Conservation (phyloP, 2,888 invertebrate species). For the Pterostichus niger region DNA sequence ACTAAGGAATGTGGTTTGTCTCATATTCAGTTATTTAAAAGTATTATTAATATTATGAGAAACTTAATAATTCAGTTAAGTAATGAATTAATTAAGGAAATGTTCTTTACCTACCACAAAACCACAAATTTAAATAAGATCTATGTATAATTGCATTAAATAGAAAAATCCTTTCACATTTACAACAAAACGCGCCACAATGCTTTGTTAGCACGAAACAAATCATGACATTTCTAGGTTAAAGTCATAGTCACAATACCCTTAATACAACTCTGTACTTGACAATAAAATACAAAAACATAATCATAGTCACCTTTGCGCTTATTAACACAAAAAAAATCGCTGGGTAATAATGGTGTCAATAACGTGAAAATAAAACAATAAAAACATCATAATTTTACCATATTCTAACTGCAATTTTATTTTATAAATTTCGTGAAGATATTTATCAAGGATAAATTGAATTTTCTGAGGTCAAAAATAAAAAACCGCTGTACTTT, state of each 20-base stretch:
- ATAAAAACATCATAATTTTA: slow-evolving; percentile 19
- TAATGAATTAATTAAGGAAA: slow-evolving; percentile 7
- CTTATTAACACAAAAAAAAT: slow-evolving; percentile 38
- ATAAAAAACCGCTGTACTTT: not conserved
- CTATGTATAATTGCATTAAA: not conserved
- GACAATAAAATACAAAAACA: slow-evolving; percentile 5
- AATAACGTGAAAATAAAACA: slow-evolving; percentile 51
- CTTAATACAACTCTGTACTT: slow-evolving; percentile 2
- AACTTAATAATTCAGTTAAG: not conserved
- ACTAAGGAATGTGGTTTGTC: too few species aligned
- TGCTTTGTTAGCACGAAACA: not conserved
- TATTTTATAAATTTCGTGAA: slow-evolving; percentile 33
- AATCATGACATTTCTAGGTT: slow-evolving; percentile 21
- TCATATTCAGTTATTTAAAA: too few species aligned
- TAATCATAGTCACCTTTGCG: slow-evolving; percentile 43
- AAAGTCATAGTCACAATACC: slow-evolving; percentile 1
- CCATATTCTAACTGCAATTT: slow-evolving; percentile 18
- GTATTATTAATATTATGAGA: not conserved
- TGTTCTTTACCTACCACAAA: slow-evolving; percentile 15
- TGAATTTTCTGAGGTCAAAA: not conserved
- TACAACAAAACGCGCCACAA: not conserved
- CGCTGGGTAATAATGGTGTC: slow-evolving; percentile 51
- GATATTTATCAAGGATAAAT: slow-evolving; percentile 19
- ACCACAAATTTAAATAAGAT: slow-evolving; percentile 20
- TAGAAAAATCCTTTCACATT: slow-evolving; percentile 21